Evolutionary conservation across 2,888 invertebrate species (phyloP).

Genomic region (Dasypogon diadema): DNA sequence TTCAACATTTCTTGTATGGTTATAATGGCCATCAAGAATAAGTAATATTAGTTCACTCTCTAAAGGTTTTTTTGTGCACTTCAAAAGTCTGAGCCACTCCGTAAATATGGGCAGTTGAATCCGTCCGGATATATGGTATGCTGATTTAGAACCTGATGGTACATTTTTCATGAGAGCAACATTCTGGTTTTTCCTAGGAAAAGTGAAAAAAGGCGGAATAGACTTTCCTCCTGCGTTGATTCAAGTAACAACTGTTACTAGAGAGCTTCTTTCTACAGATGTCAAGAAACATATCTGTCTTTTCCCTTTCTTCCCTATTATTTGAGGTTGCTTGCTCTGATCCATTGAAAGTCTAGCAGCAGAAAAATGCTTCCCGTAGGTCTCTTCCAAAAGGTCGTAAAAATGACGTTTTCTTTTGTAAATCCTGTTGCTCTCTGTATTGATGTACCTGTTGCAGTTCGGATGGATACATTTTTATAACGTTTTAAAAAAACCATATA

Average conservation of each 20-base stretch:
- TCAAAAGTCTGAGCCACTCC: background rate
- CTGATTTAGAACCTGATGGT: slow-evolving; percentile 38
- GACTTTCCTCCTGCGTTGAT: slow-evolving; percentile 25
- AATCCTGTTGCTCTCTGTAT: background rate
- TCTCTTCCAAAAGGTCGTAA: background rate
- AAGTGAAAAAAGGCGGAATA: slow-evolving; percentile 40
- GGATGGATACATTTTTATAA: background rate
- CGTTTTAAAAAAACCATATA: slow-evolving; percentile 20
- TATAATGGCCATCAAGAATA: slow-evolving; percentile 56
- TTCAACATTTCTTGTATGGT: slow-evolving; percentile 55
- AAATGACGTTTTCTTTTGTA: background rate
- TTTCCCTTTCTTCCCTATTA: background rate
- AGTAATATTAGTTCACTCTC: slow-evolving; percentile 53
- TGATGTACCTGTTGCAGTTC: background rate
- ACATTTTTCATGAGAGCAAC: slow-evolving; percentile 46
- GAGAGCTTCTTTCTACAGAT: background rate
- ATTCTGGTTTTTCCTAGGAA: slow-evolving; percentile 11
- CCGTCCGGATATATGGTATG: slow-evolving; percentile 27
- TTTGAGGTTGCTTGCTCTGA: background rate
- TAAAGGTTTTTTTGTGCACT: slow-evolving; percentile 46
- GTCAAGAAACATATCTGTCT: background rate
- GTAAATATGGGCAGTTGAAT: background rate
- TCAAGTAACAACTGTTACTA: slow-evolving; percentile 1
- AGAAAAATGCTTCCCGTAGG: background rate
- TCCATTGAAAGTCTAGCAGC: background rate